phyloP scores from a whole-genome alignment of 2,888 invertebrate species.

The Polydesmus complanatus region DNA sequence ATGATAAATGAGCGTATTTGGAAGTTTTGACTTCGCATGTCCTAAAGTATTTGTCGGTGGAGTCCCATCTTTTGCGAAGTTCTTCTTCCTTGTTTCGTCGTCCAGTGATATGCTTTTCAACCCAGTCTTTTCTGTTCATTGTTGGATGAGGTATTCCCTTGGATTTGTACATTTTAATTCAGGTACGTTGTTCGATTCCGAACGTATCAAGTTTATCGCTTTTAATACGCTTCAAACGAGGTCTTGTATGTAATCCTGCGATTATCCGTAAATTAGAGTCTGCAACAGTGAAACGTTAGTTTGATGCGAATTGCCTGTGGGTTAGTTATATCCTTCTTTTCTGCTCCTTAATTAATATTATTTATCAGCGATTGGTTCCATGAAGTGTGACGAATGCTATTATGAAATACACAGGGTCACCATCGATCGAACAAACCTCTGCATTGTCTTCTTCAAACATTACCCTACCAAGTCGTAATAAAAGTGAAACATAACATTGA shows the following conservation, averaged over 20 bases:
- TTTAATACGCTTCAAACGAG: no score
- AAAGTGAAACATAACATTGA: no score
- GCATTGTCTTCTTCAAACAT: no score
- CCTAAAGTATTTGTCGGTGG: slow-evolving; percentile 4
- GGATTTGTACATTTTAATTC: background rate
- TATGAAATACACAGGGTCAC: no score
- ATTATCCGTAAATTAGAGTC: no score
- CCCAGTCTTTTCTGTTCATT: slow-evolving; percentile 9
- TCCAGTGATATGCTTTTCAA: slow-evolving; percentile 6
- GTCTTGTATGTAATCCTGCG: no score
- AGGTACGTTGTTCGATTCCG: no score
- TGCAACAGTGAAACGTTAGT: no score
- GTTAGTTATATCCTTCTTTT: background rate
- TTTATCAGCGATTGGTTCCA: background rate
- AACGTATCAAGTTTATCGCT: no score
- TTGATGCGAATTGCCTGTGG: background rate
- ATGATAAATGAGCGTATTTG: slow-evolving; percentile 5
- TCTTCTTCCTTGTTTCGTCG: slow-evolving; percentile 3
- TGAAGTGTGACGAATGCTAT: background rate
- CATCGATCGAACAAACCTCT: no score
- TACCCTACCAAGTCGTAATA: no score
- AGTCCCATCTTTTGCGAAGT: slow-evolving; percentile 1
- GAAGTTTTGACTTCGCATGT: slow-evolving; percentile 6
- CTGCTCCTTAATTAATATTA: background rate
- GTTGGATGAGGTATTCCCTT: background rate